Percentiles rank a stretch among this genome's conserved stretches.
These are phyloP conservation scores for Gryon sp. DNA, from an alignment of 1,140 invertebrate genomes.

Conservation along the genomic window DNA sequence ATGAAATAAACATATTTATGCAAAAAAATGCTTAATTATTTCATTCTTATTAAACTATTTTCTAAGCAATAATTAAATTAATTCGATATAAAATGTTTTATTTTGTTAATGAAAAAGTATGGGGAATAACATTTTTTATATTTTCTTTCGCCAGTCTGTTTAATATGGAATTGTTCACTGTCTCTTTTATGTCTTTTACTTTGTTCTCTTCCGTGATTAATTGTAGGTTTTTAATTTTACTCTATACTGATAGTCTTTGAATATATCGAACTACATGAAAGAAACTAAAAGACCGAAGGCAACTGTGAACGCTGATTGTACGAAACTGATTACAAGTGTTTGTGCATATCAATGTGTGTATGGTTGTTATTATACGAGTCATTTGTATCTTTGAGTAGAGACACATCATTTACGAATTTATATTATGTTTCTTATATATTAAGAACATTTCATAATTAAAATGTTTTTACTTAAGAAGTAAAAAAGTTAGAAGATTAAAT, in stretches of 20 bases:
- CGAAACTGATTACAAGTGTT: slow-evolving; percentile 21
- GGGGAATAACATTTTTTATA: too few species aligned
- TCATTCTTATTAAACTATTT: neutral
- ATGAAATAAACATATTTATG: slow-evolving; percentile 50
- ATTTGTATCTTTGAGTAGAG: slow-evolving; percentile 3
- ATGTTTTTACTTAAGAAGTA: too few species aligned
- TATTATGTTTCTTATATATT: too few species aligned
- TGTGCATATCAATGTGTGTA: neutral
- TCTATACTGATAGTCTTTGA: slow-evolving; percentile 21
- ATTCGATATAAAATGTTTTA: too few species aligned
- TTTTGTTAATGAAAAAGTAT: too few species aligned
- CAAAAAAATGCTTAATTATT: neutral
- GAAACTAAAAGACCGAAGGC: slow-evolving; percentile 1
- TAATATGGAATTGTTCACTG: slow-evolving; percentile 32
- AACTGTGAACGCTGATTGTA: slow-evolving; percentile 6
- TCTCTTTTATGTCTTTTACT: slow-evolving; percentile 26
- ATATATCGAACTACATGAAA: slow-evolving; percentile 14
- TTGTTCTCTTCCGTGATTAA: slow-evolving; percentile 15
- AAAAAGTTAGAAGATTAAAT: too few species aligned
- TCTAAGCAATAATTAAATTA: neutral
- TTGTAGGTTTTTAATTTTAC: slow-evolving; percentile 30
- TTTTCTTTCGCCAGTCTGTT: slow-evolving; percentile 7
- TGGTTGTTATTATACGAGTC: slow-evolving; percentile 10
- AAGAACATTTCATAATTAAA: too few species aligned
- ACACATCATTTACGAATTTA: neutral